phyloP scores from a whole-genome alignment of 53 echinoderm and acorn worm genomes.

The Temnopleurus reevesii region DNA sequence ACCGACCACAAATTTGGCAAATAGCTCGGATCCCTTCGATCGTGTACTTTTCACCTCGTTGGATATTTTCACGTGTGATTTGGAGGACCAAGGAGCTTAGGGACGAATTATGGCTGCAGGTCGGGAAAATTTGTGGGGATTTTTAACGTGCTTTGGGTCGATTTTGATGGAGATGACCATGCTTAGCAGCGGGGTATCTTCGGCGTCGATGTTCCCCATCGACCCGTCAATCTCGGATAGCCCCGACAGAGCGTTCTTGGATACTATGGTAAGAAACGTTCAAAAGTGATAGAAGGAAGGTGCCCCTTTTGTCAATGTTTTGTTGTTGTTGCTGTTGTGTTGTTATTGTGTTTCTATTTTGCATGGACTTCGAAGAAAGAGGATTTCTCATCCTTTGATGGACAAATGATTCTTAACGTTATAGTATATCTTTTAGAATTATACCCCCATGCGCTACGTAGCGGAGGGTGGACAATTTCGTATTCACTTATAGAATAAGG shows the following conservation, averaged over 20 bases:
- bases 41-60: not conserved
- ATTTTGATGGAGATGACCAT: not conserved
- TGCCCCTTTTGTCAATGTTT: too few relatives aligned
- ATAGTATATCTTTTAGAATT: too few relatives aligned
- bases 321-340: too few relatives aligned
- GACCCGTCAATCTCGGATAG: not conserved
- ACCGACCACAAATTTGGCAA: not conserved
- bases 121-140: not conserved
- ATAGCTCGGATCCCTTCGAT: not conserved
- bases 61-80: not conserved
- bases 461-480: too few relatives aligned
- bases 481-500: too few relatives aligned
- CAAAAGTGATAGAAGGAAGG: too few relatives aligned
- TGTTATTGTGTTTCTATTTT: too few relatives aligned
- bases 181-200: not conserved
- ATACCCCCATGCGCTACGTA: too few relatives aligned
- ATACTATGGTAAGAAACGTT: conserved; percentile 30
- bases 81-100: too few relatives aligned
- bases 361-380: too few relatives aligned
- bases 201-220: not conserved
- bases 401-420: too few relatives aligned
- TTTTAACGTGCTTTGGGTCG: not conserved
- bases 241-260: conserved; percentile 6
- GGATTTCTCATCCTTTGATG: too few relatives aligned
- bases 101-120: not conserved